These are phyloP conservation scores for Dendroctonus ponderosae DNA, from an alignment of 1,140 invertebrate species.

Conservation along the genomic window DNA sequence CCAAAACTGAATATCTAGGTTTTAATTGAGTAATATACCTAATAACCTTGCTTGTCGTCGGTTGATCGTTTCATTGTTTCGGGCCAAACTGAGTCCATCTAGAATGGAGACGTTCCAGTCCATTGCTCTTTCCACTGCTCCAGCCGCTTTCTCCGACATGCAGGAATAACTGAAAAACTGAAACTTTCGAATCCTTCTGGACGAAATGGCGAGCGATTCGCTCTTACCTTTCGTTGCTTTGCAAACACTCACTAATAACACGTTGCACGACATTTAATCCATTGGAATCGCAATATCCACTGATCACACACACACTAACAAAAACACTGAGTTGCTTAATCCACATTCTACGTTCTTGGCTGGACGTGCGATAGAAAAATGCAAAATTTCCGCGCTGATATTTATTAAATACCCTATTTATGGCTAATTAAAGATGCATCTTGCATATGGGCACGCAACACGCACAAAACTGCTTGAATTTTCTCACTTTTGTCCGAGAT, in stretches of 20 bases:
- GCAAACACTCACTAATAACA: constrained; percentile 5
- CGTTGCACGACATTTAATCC: constrained; percentile 8
- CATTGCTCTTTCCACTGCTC: constrained; percentile 40
- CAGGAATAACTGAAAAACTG: constrained; percentile 35
- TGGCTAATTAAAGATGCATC: constrained; percentile 16
- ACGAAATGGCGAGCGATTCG: neutral
- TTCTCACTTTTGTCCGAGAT: constrained; percentile 21
- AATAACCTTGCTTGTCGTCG: constrained; percentile 26
- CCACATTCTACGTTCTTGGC: constrained; percentile 4
- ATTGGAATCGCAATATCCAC: constrained; percentile 4
- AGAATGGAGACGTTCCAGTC: constrained; percentile 42
- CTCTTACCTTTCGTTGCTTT: constrained; percentile 10
- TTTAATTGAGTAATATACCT: constrained; percentile 11
- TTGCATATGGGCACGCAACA: constrained; percentile 12
- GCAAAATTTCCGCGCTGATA: constrained; percentile 3
- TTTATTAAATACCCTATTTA: constrained; percentile 25
- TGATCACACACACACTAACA: neutral
- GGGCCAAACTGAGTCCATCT: constrained; percentile 39
- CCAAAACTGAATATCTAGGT: too few relatives aligned
- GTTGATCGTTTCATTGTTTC: constrained; percentile 37
- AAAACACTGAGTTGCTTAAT: constrained; percentile 3
- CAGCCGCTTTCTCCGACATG: constrained; percentile 40
- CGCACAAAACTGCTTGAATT: constrained; percentile 10
- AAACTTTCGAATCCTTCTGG: neutral
- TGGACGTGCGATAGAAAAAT: constrained; percentile 6